Percentiles rank a stretch among this genome's conserved stretches.
These are phyloP conservation scores for Nesidiocoris tenuis DNA, from an alignment of 2,888 invertebrate genomes.

Conservation along the genomic window DNA sequence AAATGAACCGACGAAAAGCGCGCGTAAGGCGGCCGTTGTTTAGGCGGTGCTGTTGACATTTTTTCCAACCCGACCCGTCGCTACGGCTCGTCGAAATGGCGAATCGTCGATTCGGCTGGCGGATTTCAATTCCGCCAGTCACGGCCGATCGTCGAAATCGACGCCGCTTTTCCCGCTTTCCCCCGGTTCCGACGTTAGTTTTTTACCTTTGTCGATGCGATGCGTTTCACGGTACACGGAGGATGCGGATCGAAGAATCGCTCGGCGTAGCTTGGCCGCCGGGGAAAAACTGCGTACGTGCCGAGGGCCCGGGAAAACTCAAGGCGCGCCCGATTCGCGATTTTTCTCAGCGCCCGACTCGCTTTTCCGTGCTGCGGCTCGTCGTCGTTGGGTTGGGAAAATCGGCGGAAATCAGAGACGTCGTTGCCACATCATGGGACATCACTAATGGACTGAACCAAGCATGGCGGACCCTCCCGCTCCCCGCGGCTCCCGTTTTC, in stretches of 20 bases:
- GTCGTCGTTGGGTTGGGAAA: background rate
- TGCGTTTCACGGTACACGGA: background rate
- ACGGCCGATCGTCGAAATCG: too few species aligned
- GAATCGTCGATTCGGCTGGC: too few species aligned
- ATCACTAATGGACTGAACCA: constrained; percentile 42
- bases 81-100: background rate
- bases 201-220: background rate
- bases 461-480: constrained; percentile 48
- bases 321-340: background rate
- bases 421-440: constrained; percentile 48
- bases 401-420: constrained; percentile 20
- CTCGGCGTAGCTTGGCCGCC: background rate
- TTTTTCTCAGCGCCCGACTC: background rate
- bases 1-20: background rate
- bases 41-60: constrained; percentile 27
- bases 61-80: constrained; percentile 3
- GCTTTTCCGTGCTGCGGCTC: background rate
- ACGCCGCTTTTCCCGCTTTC: too few species aligned
- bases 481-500: constrained; percentile 24
- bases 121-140: too few species aligned
- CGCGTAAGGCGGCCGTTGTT: constrained; percentile 11
- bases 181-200: too few species aligned
- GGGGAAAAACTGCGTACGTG: background rate
- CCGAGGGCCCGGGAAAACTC: background rate
- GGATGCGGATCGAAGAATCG: background rate